Conservation (phyloP, 2,797 vertebrate genomes). For the Amniataba percoides region DNA sequence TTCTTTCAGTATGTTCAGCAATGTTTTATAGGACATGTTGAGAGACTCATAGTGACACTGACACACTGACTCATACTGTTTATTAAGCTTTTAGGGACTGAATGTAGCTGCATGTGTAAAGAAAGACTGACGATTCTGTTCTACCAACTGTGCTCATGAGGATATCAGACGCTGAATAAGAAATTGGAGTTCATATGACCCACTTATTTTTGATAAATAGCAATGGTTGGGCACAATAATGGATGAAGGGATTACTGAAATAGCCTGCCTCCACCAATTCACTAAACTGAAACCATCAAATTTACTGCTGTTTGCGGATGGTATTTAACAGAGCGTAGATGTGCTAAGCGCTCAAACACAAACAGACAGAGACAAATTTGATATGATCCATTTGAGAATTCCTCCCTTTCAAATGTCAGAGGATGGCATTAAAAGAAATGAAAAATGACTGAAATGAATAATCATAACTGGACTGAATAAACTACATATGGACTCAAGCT, state of each 20-base stretch:
- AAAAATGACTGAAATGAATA: conserved; percentile 10
- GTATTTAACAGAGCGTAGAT: conserved; percentile 23
- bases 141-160: not conserved
- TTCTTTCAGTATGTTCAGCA: conserved; percentile 15
- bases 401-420: conserved; percentile 28
- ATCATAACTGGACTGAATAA: conserved; percentile 14
- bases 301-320: conserved; percentile 32
- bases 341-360: conserved; percentile 16
- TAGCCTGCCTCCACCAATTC: conserved; percentile 27
- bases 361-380: conserved; percentile 13
- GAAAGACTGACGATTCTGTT: conserved; percentile 6
- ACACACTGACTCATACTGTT: conserved; percentile 45
- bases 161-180: conserved; percentile 20
- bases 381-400: conserved; percentile 15
- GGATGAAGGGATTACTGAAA: conserved; percentile 43
- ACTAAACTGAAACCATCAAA: conserved; percentile 26
- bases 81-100: conserved; percentile 42
- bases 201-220: conserved; percentile 49
- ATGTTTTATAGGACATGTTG: conserved; percentile 17
- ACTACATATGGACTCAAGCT: not conserved
- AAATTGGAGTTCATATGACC: conserved; percentile 35
- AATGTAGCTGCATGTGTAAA: conserved; percentile 14
- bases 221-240: conserved; percentile 13
- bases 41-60: conserved; percentile 27
- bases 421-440: conserved; percentile 23